Evolutionary conservation across 2,888 invertebrate species (phyloP), one percentile per base, ranked within the genome.

Genomic region (Branchellion lobata): DNA sequence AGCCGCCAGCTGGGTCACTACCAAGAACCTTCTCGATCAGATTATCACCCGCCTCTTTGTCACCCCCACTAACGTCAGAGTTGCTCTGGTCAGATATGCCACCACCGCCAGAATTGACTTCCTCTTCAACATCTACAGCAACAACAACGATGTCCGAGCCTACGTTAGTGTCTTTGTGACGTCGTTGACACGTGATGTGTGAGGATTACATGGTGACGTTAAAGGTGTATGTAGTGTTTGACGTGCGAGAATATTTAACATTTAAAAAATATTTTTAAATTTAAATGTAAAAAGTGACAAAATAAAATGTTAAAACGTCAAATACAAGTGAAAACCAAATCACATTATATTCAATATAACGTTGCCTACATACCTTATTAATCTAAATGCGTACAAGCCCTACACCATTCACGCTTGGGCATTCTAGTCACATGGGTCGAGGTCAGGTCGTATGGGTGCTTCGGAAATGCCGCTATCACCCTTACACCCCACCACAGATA

Each of bases 61-160:
- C 61, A 57, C 61, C 14, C 61, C 61, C 61, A 14, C 61, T n/a
- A 57, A 57, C 61, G 61, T 57, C 14, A 8, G 61, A 5, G 61
- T 57, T 18, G 61, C 61, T 57, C 61, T 57, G 3, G 61, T 57
- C n/a, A 57, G 61, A n/a, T 57, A 57, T 57, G 8, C 61, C 24
- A 14, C 61, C 24, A 57, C 21, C n/a, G 61, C 61, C 61, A 57
- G 61, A 24, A 24, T n/a, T 24, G 61, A 57, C 61, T 57, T 57
- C 61, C 61, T 24, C 21, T n/a, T 57, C 61, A 57, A 57, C 61
- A 57, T 5, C 24, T 57, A 57, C 61, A 57, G 61, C 61, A 57
- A 57, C 61, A 57, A 57, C 61, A 57, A 57, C 24, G 61, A 57
- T 24, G 61, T 57, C 61, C 21, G 61, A 18, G 21, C 61, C 5